Percentiles rank a stretch among this genome's conserved stretches.
Conservation (phyloP, 2,113 vertebrate genomes). For the Gallinago media region DNA sequence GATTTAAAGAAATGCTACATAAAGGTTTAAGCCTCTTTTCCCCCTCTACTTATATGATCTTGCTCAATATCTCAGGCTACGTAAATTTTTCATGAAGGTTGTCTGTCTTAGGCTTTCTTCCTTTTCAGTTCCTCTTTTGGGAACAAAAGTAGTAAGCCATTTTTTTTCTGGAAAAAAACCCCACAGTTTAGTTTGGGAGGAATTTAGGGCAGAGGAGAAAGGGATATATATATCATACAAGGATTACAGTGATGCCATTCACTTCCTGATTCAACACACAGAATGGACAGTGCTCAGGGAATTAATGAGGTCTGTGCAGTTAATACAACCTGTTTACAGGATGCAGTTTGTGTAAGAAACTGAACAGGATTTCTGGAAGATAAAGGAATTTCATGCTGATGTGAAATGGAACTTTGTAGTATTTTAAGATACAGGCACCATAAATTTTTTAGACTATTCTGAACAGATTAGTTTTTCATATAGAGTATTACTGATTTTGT, state of each 20-base stretch:
- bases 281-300: conserved; percentile 61
- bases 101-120: background rate
- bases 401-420: background rate
- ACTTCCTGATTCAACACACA: conserved; percentile 56
- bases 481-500: background rate
- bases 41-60: background rate
- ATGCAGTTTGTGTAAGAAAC: background rate
- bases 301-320: background rate
- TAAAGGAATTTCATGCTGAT: background rate
- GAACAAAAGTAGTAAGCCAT: background rate
- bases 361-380: background rate
- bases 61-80: background rate
- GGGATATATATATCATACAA: background rate
- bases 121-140: background rate
- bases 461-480: background rate
- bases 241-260: background rate
- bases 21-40: background rate
- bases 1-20: background rate
- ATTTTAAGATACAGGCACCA: background rate
- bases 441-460: background rate
- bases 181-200: background rate
- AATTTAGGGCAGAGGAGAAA: background rate
- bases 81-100: background rate
- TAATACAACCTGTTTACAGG: background rate
- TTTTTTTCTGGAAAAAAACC: background rate